phyloP scores from a whole-genome alignment of 2,888 invertebrate species.

The Hydroisotoma schaefferi region DNA sequence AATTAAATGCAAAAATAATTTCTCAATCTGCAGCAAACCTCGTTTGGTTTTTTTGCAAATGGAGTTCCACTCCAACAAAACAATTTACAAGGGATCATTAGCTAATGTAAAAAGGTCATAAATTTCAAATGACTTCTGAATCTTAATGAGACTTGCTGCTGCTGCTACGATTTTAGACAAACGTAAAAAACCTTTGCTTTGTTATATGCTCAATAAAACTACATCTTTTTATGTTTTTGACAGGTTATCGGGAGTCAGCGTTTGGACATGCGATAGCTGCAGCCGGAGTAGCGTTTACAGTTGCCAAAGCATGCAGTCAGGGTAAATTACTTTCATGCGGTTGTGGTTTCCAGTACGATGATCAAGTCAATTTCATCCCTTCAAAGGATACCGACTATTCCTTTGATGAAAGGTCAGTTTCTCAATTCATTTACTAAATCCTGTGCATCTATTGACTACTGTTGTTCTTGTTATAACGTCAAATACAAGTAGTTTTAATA shows the following conservation, averaged over 20 bases:
- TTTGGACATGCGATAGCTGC: constrained; percentile 85
- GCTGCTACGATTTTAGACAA: not conserved
- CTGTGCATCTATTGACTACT: too few species aligned
- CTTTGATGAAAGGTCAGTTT: constrained; percentile 48
- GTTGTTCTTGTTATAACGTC: too few species aligned
- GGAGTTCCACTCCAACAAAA: too few species aligned
- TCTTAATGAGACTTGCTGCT: not conserved
- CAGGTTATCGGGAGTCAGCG: constrained; percentile 85
- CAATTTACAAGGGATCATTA: too few species aligned
- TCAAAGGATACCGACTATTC: constrained; percentile 47
- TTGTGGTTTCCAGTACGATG: constrained; percentile 63
- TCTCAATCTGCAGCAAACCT: too few species aligned
- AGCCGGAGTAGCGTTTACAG: constrained; percentile 81
- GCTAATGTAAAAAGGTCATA: too few species aligned
- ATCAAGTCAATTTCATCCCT: constrained; percentile 49
- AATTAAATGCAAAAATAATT: too few species aligned
- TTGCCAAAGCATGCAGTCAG: constrained; percentile 85
- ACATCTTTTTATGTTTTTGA: too few species aligned
- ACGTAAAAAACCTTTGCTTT: not conserved
- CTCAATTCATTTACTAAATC: too few species aligned
- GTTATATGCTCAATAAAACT: not conserved
- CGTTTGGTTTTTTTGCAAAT: too few species aligned
- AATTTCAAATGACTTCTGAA: too few species aligned
- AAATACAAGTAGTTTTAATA: too few species aligned
- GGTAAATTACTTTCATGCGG: constrained; percentile 78